Evolutionary conservation across 23 tunicate genomes (phyloP), one percentile per base, ranked within the genome.

Genomic region (Ciona savignyi): DNA sequence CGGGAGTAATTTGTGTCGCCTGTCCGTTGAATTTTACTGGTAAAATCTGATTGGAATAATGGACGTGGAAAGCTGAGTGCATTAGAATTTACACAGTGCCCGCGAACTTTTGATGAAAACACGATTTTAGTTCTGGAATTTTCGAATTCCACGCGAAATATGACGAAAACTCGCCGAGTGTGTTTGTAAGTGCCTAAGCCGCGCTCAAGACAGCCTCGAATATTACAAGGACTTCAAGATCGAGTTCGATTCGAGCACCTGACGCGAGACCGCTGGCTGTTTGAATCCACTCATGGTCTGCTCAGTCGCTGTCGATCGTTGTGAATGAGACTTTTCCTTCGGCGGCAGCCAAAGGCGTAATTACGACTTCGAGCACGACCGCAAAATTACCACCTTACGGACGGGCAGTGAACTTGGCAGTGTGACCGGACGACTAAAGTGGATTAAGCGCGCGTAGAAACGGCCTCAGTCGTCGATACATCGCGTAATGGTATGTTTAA

Each of bases 31-130:
- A 6, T 42, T 42, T 15, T 9, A 15, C 56, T 42, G 56, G 9
- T 42, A 42, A 6, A 67, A 67, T 35, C 65, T 77, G 23, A 35
- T 77, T 42, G 56, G 56, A n/a, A n/a, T 42, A 9, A 15, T 42
- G 56, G 15, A 42, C 56, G 9, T 42, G 56, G 15, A 15, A 9
- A 42, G 15, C 56, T 42, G 9, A 42, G 9, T 6, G 56, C 56
- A 42, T 42, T 42, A 6, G 56, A 15, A 42, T 42, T 42, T 42
- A 42, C 56, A 6, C 11, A 42, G 56, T 42, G 56, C 15, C 15
- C 11, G 56, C 15, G 15, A 9, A 42, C n/a, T 6, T 42, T 42
- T 42, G 56, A 42, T 6, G 9, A 9, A 9, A 42, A 6, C 15
- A 42, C 9, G 15, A 42, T 9, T 42, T 42, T 42, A 6, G 56